phyloP scores from a whole-genome alignment of 2,797 vertebrate species.

The Tachyglossus aculeatus region DNA sequence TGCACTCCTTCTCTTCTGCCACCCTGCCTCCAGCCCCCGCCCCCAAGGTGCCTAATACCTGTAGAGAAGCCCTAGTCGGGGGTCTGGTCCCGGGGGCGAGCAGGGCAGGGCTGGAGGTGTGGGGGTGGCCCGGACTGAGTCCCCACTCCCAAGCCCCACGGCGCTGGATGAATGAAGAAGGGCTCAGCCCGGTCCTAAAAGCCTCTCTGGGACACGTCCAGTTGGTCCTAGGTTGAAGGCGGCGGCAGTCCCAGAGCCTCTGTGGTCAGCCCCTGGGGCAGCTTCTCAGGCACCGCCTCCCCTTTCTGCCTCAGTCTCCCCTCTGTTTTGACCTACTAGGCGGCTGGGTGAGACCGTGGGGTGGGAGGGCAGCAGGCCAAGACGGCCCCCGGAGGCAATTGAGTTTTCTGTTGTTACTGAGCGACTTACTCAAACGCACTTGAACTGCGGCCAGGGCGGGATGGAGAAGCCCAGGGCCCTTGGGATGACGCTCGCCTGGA shows the following conservation, averaged over 20 bases:
- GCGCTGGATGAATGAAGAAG: no score
- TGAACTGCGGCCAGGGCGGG: constrained; percentile 35
- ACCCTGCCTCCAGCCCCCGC: no score
- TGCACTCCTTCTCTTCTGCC: no score
- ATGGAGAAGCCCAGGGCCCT: neutral
- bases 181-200: no score
- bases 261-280: neutral
- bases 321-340: no score
- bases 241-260: neutral
- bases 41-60: no score
- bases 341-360: no score
- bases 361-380: constrained; percentile 32
- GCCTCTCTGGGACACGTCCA: no score
- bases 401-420: constrained; percentile 11
- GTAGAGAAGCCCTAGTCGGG: no score
- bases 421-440: constrained; percentile 44
- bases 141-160: no score
- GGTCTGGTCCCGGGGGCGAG: neutral
- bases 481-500: neutral
- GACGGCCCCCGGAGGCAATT: neutral
- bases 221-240: neutral
- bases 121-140: neutral
- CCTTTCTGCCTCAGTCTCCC: no score
- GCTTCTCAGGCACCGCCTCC: no score
- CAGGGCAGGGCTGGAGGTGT: neutral